A percentile compares a stretch with the other conserved stretches of the same genome.
Conservation (phyloP, 2,113 vertebrate genomes). For the Gopherus flavomarginatus region DNA sequence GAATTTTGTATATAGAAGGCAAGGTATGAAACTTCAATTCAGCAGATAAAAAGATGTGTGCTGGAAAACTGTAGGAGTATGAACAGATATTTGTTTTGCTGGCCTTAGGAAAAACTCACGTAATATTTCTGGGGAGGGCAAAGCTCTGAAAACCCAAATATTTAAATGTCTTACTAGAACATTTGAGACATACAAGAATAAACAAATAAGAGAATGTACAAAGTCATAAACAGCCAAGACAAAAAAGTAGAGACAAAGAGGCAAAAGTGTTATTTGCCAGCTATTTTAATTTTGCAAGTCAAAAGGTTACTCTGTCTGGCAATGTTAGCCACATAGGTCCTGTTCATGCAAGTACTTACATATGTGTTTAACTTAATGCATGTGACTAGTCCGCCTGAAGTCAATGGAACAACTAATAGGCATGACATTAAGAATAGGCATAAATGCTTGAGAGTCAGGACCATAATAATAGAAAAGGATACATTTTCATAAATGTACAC, state of each 20-base stretch:
- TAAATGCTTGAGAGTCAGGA: fast-evolving
- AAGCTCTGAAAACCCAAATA: conserved; percentile 70
- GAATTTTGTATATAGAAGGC: background rate
- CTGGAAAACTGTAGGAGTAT: conserved; percentile 25
- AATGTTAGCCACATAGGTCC: background rate
- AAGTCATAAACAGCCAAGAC: background rate
- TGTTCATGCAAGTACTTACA: background rate
- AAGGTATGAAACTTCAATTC: background rate
- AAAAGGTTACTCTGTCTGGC: background rate
- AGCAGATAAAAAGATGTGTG: conserved; percentile 31
- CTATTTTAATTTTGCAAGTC: background rate
- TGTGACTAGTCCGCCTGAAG: background rate
- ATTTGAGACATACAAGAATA: conserved; percentile 44
- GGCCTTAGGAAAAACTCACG: conserved; percentile 64
- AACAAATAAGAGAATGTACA: conserved; percentile 27
- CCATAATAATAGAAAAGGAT: background rate
- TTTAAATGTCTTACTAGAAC: conserved; percentile 62
- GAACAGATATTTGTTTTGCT: conserved; percentile 64
- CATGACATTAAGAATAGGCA: fast-evolving
- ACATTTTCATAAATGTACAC: background rate
- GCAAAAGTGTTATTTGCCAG: conserved; percentile 38
- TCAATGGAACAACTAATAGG: background rate
- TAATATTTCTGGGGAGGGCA: conserved; percentile 50
- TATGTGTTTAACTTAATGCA: background rate
- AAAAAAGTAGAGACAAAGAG: background rate